Conservation (phyloP, 2,113 vertebrate species). For the Myiozetetes cayanensis region DNA sequence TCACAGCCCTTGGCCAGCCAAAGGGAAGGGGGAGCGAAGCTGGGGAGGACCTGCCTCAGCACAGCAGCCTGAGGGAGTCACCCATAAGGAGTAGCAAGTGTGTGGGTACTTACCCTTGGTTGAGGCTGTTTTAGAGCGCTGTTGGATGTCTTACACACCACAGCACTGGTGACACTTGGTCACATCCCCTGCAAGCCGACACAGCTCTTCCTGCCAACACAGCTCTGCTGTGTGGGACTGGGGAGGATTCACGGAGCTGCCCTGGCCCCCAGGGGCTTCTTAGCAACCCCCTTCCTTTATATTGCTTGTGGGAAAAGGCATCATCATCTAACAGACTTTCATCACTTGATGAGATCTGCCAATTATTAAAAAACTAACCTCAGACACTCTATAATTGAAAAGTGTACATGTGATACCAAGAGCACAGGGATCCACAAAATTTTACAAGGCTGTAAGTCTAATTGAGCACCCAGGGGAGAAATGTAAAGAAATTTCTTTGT, state of each 20-base stretch:
- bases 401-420: not conserved
- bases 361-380: not conserved
- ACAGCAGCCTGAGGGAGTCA: not conserved
- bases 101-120: not conserved
- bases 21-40: not conserved
- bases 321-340: not conserved
- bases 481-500: not conserved
- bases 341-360: not conserved
- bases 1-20: not conserved
- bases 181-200: not conserved
- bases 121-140: not conserved
- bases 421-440: not conserved
- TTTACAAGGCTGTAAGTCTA: not conserved
- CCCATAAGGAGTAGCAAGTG: not conserved
- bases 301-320: not conserved
- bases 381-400: not conserved
- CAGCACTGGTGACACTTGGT: not conserved
- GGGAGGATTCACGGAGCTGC: not conserved
- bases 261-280: not conserved
- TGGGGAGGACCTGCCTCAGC: not conserved
- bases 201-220: not conserved
- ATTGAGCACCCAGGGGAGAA: not conserved
- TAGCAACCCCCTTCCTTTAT: not conserved
- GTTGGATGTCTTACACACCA: not conserved
- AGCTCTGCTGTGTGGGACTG: not conserved